Percentiles rank a stretch among this genome's conserved stretches.
phyloP scores from a whole-genome alignment of 2,888 invertebrate species.

The Esperia sulphurella region DNA sequence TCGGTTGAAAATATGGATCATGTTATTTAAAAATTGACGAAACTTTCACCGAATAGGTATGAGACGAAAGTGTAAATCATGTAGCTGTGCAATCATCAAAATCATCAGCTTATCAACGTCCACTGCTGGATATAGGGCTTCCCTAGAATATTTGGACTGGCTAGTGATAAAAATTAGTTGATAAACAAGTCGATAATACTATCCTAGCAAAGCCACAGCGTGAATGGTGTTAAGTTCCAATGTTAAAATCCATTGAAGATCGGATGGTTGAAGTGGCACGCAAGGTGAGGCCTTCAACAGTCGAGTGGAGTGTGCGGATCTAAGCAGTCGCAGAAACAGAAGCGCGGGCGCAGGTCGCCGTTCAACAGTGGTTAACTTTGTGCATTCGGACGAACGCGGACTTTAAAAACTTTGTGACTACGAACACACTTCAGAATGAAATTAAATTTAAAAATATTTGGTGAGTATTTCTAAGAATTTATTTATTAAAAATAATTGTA shows the following conservation, averaged over 20 bases:
- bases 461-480: constrained; percentile 36
- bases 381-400: constrained; percentile 22
- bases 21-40: no score
- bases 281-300: constrained; percentile 43
- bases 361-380: constrained; percentile 18
- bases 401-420: constrained; percentile 30
- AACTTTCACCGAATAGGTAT: no score
- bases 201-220: neutral
- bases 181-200: neutral
- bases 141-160: no score
- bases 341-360: constrained; percentile 59
- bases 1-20: no score
- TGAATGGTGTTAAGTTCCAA: constrained; percentile 10
- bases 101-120: no score
- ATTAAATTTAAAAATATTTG: constrained; percentile 58
- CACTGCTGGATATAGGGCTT: no score
- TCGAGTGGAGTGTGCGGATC: constrained; percentile 34
- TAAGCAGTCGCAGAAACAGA: constrained; percentile 52
- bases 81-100: no score
- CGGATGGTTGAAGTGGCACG: constrained; percentile 53
- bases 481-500: neutral
- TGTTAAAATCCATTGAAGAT: constrained; percentile 37
- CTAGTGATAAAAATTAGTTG: no score
- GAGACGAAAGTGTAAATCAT: no score
- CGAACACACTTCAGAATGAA: constrained; percentile 50